phyloP scores from a whole-genome alignment of 1,140 invertebrate species.

The Himalopsyche phryganea region DNA sequence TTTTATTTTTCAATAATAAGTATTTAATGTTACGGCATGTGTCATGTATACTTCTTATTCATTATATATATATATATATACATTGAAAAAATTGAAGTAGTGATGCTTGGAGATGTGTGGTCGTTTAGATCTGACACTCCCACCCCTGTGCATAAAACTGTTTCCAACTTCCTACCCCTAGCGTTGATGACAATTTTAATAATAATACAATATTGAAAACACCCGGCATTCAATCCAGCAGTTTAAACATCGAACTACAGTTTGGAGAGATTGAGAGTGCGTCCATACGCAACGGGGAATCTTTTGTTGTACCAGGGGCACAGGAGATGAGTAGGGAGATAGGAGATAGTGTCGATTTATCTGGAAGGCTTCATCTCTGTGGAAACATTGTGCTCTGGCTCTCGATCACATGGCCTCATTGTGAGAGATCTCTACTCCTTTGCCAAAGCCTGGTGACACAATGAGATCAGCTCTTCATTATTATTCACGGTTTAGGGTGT shows the following conservation, averaged over 20 bases:
- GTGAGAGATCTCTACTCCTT: background rate
- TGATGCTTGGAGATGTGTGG: no score
- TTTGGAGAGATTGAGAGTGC: conserved; percentile 9
- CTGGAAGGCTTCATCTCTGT: conserved; percentile 26
- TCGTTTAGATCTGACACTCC: no score
- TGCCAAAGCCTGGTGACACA: conserved; percentile 8
- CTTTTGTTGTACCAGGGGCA: conserved; percentile 26
- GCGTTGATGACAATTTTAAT: conserved; percentile 5
- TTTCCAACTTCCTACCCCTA: conserved; percentile 7
- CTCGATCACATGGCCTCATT: conserved; percentile 1
- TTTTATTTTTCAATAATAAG: no score
- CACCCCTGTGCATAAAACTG: conserved; percentile 7
- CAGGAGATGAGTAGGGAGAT: conserved; percentile 26
- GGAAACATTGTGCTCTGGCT: conserved; percentile 22
- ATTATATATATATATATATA: no score
- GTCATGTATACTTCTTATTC: no score
- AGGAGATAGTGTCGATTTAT: conserved; percentile 27
- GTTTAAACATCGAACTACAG: conserved; percentile 26
- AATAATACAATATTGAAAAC: conserved; percentile 1
- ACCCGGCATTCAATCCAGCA: conserved; percentile 20
- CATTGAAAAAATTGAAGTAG: background rate
- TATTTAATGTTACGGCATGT: no score
- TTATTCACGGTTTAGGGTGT: conserved; percentile 19
- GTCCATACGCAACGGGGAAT: conserved; percentile 7
- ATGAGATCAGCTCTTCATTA: conserved; percentile 22